These are phyloP conservation scores for Hexactinellida sp. DNA, from an alignment of 37 sponge, comb jelly and placozoan species.

Conservation along the genomic window DNA sequence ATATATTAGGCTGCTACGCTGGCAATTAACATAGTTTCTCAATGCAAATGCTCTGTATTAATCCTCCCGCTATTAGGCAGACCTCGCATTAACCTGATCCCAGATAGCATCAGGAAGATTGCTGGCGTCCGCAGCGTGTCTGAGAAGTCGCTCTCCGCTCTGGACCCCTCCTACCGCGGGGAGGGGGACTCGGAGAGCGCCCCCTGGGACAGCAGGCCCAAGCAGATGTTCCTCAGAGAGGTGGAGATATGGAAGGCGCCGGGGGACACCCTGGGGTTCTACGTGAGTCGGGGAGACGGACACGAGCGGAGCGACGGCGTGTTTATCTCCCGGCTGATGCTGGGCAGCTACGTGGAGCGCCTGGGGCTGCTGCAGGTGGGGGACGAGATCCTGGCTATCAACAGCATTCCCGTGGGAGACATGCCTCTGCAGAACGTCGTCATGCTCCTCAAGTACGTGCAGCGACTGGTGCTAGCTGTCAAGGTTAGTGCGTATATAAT, in stretches of 20 bases:
- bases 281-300: constrained; percentile 42
- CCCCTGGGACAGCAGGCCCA: neutral
- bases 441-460: constrained; percentile 21
- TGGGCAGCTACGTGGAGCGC: constrained; percentile 32
- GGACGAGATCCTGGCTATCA: constrained; percentile 37
- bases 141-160: neutral
- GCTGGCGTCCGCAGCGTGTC: neutral
- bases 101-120: neutral
- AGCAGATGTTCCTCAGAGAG: neutral
- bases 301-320: constrained; percentile 30
- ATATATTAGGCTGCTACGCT: too few relatives aligned
- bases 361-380: constrained; percentile 30
- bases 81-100: neutral
- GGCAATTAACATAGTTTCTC: too few relatives aligned
- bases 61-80: neutral
- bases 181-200: neutral
- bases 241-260: constrained; percentile 32
- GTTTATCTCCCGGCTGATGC: constrained; percentile 31
- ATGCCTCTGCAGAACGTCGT: constrained; percentile 32
- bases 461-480: constrained; percentile 25
- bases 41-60: too few relatives aligned
- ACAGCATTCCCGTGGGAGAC: constrained; percentile 23
- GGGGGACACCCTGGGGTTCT: constrained; percentile 37
- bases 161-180: neutral
- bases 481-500: constrained; percentile 22